phyloP scores from a whole-genome alignment of 2,888 invertebrate species.

The Tetheella fluctuosa region DNA sequence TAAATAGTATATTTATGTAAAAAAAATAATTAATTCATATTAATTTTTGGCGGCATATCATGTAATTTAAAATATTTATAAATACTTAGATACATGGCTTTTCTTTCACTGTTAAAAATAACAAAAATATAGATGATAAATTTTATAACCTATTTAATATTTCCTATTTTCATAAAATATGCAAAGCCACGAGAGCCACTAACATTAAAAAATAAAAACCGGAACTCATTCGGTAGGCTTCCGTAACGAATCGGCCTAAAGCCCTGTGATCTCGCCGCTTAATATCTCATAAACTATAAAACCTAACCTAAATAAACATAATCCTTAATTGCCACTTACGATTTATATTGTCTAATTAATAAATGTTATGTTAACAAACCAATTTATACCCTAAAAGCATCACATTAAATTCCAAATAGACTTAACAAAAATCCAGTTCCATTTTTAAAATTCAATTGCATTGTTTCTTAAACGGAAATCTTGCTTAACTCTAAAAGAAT shows the following conservation, averaged over 20 bases:
- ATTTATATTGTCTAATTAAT: slow-evolving; percentile 31
- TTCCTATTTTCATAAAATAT: neutral
- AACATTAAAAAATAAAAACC: slow-evolving; percentile 4
- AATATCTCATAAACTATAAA: slow-evolving; percentile 28
- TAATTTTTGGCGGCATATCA: too few species aligned
- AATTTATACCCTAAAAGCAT: slow-evolving; percentile 18
- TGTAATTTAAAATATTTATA: too few species aligned
- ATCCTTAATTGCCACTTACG: slow-evolving; percentile 39
- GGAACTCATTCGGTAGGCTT: slow-evolving; percentile 21
- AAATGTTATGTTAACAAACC: slow-evolving; percentile 23
- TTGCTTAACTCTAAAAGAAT: neutral
- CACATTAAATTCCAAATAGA: slow-evolving; percentile 14
- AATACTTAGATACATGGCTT: too few species aligned
- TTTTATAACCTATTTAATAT: too few species aligned
- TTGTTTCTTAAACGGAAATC: neutral
- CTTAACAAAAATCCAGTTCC: neutral
- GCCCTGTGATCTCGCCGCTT: slow-evolving; percentile 24
- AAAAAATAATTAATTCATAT: too few species aligned
- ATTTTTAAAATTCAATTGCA: neutral
- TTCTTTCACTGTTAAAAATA: too few species aligned
- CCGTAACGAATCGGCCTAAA: slow-evolving; percentile 27
- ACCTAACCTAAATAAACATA: slow-evolving; percentile 39
- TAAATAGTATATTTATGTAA: too few species aligned
- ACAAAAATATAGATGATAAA: too few species aligned
- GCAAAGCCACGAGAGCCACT: neutral